Evolutionary conservation across 1,140 invertebrate species (phyloP).

Genomic region (Drusus annulatus): DNA sequence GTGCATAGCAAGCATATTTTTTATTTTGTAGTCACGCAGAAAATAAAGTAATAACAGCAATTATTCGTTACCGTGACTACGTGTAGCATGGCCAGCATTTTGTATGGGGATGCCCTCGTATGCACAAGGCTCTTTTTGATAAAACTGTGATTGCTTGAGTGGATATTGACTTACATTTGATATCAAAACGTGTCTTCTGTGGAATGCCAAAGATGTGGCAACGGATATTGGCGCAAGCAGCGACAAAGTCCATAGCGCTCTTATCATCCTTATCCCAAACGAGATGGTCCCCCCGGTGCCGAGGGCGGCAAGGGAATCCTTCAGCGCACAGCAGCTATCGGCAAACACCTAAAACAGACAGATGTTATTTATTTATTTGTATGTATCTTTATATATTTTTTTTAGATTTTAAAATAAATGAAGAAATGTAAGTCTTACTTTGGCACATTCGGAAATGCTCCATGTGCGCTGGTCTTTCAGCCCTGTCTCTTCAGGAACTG

Average conservation of each 20-base stretch:
- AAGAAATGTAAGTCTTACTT: slow-evolving; percentile 61
- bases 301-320: slow-evolving; percentile 74
- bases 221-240: slow-evolving; percentile 94
- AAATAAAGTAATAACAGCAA: no score
- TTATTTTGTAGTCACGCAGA: no score
- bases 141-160: no score
- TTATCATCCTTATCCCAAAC: slow-evolving; percentile 99
- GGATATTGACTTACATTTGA: slow-evolving; percentile 91
- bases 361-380: neutral
- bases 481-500: slow-evolving; percentile 65
- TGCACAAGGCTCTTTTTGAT: no score
- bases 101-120: no score
- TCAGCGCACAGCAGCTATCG: slow-evolving; percentile 79
- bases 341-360: slow-evolving; percentile 78
- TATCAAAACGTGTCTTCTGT: slow-evolving; percentile 91
- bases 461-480: slow-evolving; percentile 85
- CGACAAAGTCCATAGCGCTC: slow-evolving; percentile 95
- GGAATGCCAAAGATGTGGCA: slow-evolving; percentile 93
- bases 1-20: no score
- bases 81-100: no score
- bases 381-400: neutral
- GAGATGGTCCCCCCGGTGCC: slow-evolving; percentile 80
- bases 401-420: neutral
- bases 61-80: no score
- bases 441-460: slow-evolving; percentile 79